Evolutionary conservation across 1,140 invertebrate species (phyloP).

Genomic region (Orchestia grillus): DNA sequence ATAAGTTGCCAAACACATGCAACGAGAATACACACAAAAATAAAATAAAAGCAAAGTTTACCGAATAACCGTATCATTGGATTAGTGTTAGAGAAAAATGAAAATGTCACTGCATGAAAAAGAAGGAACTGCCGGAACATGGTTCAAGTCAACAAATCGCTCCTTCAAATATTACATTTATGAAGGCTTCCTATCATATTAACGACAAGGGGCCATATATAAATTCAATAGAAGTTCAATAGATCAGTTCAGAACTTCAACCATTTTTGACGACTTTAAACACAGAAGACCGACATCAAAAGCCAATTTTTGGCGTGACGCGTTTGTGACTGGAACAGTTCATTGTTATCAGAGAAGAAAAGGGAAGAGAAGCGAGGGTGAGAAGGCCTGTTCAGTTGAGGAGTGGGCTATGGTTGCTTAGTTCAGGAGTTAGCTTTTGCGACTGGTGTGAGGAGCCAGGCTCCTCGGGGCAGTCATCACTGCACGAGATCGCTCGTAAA

Average conservation of each 20-base stretch:
- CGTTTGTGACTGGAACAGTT: conserved; percentile 44
- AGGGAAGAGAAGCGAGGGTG: background rate
- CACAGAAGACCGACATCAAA: background rate
- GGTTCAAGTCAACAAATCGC: conserved; percentile 50
- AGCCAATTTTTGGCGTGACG: conserved; percentile 29
- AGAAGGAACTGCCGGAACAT: conserved; percentile 47
- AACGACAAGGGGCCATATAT: background rate
- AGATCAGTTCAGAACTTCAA: background rate
- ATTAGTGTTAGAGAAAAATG: background rate
- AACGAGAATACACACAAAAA: background rate
- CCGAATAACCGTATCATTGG: background rate
- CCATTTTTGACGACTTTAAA: background rate
- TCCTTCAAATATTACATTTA: background rate
- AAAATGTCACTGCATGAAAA: background rate
- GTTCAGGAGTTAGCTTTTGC: background rate
- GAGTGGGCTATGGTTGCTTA: background rate
- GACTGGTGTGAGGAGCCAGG: background rate
- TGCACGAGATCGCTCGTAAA: background rate
- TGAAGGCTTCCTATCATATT: background rate
- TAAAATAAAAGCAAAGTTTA: background rate
- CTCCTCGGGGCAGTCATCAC: background rate
- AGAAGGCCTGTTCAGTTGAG: background rate
- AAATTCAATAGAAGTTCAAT: background rate
- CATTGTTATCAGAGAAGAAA: background rate
- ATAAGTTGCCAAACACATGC: background rate